These are phyloP conservation scores for Gorilla gorilla DNA, from an alignment of 2,113 vertebrate species.

Conservation along the genomic window DNA sequence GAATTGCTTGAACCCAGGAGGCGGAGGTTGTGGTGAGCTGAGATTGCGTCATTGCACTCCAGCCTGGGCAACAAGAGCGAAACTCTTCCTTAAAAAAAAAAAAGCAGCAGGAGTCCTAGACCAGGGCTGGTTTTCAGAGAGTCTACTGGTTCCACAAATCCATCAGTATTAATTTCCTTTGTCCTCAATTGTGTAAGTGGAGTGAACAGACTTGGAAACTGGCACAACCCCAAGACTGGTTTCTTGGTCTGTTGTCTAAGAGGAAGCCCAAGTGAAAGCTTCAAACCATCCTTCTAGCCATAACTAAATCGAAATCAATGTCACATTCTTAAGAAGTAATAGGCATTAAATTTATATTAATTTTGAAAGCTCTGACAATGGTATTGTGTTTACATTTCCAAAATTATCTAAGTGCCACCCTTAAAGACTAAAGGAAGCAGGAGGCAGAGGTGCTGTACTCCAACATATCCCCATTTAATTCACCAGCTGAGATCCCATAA, in stretches of 20 bases:
- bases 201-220: neutral
- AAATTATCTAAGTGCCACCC: neutral
- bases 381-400: neutral
- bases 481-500: neutral
- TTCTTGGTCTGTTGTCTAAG: neutral
- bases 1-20: no score
- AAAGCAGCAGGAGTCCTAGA: neutral
- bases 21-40: rapidly evolving
- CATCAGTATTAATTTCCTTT: neutral
- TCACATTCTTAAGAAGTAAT: neutral
- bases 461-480: neutral
- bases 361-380: neutral
- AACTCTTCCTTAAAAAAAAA: neutral
- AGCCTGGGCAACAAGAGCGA: no score
- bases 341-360: neutral
- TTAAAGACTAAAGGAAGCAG: neutral
- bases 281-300: neutral
- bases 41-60: no score
- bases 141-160: neutral
- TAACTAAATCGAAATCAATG: neutral
- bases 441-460: neutral
- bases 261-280: neutral
- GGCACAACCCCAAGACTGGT: neutral
- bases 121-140: neutral
- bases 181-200: neutral